These are phyloP conservation scores for Cololabis saira DNA, from an alignment of 2,113 vertebrate species.

Conservation along the genomic window DNA sequence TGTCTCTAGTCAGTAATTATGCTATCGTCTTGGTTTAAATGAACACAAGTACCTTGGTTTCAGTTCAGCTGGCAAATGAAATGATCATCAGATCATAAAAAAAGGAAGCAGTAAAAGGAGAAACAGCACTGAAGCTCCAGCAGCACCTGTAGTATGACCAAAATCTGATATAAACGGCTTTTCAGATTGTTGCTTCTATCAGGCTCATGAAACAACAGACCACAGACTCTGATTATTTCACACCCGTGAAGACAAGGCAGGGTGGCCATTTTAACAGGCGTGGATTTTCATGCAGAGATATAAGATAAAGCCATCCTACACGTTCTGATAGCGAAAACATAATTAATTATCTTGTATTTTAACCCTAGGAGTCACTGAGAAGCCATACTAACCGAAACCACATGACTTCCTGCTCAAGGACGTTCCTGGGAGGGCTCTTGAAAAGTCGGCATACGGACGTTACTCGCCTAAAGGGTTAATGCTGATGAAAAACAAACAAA, in stretches of 20 bases:
- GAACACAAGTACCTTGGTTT: too few species aligned
- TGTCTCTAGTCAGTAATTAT: too few species aligned
- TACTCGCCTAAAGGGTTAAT: constrained; percentile 84
- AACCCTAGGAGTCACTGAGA: constrained; percentile 52
- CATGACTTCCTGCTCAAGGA: constrained; percentile 68
- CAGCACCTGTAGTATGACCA: too few species aligned
- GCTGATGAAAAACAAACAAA: constrained; percentile 83
- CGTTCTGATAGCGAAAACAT: constrained; percentile 41
- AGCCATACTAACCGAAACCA: constrained; percentile 56
- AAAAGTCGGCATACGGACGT: constrained; percentile 81
- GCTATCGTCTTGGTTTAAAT: too few species aligned
- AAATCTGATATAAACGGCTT: too few species aligned
- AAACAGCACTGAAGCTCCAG: too few species aligned
- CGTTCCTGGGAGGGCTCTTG: constrained; percentile 61
- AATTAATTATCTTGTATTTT: constrained; percentile 65
- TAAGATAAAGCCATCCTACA: constrained; percentile 15
- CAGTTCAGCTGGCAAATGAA: too few species aligned
- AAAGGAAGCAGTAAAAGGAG: too few species aligned
- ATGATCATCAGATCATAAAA: too few species aligned
- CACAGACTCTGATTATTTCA: background rate
- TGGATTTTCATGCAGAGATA: constrained; percentile 18
- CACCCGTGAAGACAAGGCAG: background rate
- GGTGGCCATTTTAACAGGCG: background rate
- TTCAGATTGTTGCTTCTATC: too few species aligned
- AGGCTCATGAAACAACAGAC: background rate